Conservation (phyloP, 2,797 vertebrate species). For the Rhincodon typus region DNA sequence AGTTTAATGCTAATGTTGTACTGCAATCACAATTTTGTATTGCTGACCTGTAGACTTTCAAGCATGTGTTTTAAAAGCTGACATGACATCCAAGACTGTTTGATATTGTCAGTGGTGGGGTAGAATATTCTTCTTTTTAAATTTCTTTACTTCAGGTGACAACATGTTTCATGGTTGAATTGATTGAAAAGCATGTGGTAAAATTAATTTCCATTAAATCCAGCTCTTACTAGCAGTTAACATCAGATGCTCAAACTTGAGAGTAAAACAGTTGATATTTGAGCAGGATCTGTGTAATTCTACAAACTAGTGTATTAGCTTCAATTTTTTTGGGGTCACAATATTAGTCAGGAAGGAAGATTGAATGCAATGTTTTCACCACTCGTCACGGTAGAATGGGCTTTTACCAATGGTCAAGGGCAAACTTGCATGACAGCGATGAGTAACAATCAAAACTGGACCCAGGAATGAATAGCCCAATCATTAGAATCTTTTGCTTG, state of each 20-base stretch:
- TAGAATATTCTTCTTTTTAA: neutral
- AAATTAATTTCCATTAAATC: constrained; percentile 8
- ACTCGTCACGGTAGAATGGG: neutral
- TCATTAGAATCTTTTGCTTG: neutral
- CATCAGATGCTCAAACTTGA: neutral
- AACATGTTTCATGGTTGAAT: neutral
- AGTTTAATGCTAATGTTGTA: neutral
- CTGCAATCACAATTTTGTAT: neutral
- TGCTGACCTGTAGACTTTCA: neutral
- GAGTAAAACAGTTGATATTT: neutral
- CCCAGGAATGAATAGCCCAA: neutral
- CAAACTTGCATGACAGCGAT: neutral
- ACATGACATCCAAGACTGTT: neutral
- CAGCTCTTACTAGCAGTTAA: too few species aligned
- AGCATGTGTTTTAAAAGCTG: neutral
- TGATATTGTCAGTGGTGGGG: neutral
- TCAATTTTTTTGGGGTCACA: neutral
- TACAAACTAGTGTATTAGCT: neutral
- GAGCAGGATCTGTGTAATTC: neutral
- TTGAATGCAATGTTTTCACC: neutral
- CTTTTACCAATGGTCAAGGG: neutral
- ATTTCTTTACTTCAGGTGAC: neutral
- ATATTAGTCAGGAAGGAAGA: neutral
- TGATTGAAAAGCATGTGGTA: neutral
- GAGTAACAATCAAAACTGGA: neutral